These are phyloP conservation scores for Perca fluviatilis DNA, from an alignment of 2,113 vertebrate species.

Conservation along the genomic window DNA sequence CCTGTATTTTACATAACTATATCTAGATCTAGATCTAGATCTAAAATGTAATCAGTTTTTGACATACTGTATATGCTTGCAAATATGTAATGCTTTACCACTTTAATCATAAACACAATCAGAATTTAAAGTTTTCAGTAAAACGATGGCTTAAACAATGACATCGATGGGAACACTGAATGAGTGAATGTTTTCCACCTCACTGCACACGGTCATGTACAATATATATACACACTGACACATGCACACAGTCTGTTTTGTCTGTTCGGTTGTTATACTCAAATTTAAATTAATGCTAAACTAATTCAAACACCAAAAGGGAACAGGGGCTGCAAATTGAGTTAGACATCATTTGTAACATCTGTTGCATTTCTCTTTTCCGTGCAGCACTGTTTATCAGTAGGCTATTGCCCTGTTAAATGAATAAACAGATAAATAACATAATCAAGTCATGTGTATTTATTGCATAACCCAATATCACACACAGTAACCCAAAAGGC, in stretches of 20 bases:
- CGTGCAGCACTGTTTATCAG: background rate
- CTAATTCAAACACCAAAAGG: background rate
- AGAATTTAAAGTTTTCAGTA: background rate
- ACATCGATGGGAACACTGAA: background rate
- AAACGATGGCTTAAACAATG: background rate
- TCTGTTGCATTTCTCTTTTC: conserved; percentile 18
- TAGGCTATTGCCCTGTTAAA: background rate
- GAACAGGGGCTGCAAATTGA: conserved; percentile 1
- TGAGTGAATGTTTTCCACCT: background rate
- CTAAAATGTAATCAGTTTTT: background rate
- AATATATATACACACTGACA: background rate
- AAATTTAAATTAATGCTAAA: conserved; percentile 7
- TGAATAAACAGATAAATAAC: background rate
- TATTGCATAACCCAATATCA: background rate
- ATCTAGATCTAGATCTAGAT: background rate
- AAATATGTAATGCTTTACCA: background rate
- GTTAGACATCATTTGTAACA: background rate
- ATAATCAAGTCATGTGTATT: background rate
- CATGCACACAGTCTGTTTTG: background rate
- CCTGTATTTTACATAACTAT: background rate
- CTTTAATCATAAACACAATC: background rate
- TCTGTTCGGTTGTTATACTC: background rate
- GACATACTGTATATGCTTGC: background rate
- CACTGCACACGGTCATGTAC: background rate
- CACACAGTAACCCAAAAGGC: background rate